Evolutionary conservation across 2,888 invertebrate genomes (phyloP).

Genomic region (Pseudolycoriella hygida): DNA sequence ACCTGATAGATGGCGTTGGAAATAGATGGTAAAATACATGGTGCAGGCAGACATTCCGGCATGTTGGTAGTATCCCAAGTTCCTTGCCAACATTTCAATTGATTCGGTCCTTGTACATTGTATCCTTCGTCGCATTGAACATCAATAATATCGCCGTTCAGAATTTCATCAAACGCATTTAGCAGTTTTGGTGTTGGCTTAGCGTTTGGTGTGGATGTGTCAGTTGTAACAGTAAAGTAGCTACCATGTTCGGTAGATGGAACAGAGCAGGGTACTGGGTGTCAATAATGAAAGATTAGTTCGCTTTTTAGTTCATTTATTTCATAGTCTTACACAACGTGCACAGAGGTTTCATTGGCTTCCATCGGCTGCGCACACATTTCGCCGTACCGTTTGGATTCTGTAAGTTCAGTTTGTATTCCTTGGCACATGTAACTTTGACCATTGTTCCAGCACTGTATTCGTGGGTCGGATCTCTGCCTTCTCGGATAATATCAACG

Average conservation of each 20-base stretch:
- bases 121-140: conserved; percentile 60
- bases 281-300: neutral
- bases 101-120: conserved; percentile 43
- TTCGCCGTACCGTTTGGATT: conserved; percentile 55
- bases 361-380: conserved; percentile 74
- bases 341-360: conserved; percentile 63
- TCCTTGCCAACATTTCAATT: conserved; percentile 61
- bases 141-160: conserved; percentile 55
- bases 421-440: conserved; percentile 56
- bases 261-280: conserved; percentile 45
- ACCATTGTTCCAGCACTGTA: conserved; percentile 63
- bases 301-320: neutral
- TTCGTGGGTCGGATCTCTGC: conserved; percentile 49
- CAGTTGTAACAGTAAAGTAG: conserved; percentile 32
- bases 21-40: conserved; percentile 25
- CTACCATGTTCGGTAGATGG: conserved; percentile 51
- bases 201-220: conserved; percentile 20
- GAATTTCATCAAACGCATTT: conserved; percentile 31
- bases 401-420: conserved; percentile 56
- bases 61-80: conserved; percentile 61
- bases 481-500: conserved; percentile 51
- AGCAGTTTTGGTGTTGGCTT: conserved; percentile 20
- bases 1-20: conserved; percentile 25
- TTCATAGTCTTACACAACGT: conserved; percentile 40
- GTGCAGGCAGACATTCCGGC: conserved; percentile 56